phyloP scores from a whole-genome alignment of 2,888 invertebrate species.

The Plemyria rubiginata region DNA sequence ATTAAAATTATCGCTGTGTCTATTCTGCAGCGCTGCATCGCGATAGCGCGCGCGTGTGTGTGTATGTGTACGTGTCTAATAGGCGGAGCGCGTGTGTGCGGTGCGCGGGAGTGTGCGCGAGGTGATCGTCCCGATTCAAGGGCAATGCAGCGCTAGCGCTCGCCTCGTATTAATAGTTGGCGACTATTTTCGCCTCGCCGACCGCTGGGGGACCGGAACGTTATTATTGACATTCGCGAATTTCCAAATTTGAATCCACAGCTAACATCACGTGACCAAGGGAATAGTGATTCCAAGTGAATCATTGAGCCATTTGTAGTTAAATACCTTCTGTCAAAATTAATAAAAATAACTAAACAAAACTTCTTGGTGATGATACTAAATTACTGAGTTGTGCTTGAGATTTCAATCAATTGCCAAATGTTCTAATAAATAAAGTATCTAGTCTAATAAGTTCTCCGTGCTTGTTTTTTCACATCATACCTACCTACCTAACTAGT shows the following conservation, averaged over 20 bases:
- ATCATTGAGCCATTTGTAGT: neutral
- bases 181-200: conserved; percentile 81
- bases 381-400: too few species aligned
- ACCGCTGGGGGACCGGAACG: conserved; percentile 76
- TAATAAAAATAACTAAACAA: too few species aligned
- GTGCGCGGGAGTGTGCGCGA: conserved; percentile 72
- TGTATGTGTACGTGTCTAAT: conserved; percentile 51
- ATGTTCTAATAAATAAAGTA: too few species aligned
- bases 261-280: conserved; percentile 52
- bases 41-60: conserved; percentile 54
- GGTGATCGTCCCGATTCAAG: conserved; percentile 84
- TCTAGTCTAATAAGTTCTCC: too few species aligned
- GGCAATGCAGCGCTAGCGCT: conserved; percentile 82
- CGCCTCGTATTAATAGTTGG: conserved; percentile 80
- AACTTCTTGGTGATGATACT: too few species aligned
- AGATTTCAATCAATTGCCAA: too few species aligned
- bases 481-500: too few species aligned
- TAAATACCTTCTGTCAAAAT: neutral
- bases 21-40: conserved; percentile 75
- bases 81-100: conserved; percentile 44
- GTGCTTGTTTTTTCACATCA: conserved; percentile 9
- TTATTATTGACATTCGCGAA: conserved; percentile 83
- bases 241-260: conserved; percentile 63
- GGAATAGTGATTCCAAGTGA: conserved; percentile 13
- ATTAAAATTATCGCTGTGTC: conserved; percentile 72